phyloP scores from a whole-genome alignment of 2,797 vertebrate genomes.

The Parotocinclus haroldoi region DNA sequence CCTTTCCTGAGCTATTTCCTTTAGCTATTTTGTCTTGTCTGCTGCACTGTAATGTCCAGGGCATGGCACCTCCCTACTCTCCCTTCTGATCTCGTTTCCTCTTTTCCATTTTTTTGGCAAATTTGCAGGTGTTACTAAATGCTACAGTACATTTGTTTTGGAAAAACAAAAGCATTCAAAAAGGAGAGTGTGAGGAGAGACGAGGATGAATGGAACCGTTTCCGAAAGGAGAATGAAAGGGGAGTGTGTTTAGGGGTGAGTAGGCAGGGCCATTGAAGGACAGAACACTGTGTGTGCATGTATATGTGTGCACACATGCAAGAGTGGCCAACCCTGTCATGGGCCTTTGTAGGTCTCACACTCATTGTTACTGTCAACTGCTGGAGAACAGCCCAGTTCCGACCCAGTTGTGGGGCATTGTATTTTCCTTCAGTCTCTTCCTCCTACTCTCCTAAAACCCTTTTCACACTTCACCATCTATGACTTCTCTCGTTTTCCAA shows the following conservation, averaged over 20 bases:
- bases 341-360: constrained; percentile 17
- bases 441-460: constrained; percentile 6
- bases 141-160: constrained; percentile 60
- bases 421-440: constrained; percentile 11
- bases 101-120: constrained; percentile 58
- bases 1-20: constrained; percentile 50
- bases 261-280: constrained; percentile 38
- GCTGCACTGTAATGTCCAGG: constrained; percentile 9
- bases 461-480: constrained; percentile 28
- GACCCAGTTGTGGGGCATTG: constrained; percentile 26
- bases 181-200: constrained; percentile 56
- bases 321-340: constrained; percentile 35
- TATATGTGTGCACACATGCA: constrained; percentile 33
- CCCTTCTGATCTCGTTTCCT: constrained; percentile 39
- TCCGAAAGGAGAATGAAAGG: constrained; percentile 33
- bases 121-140: constrained; percentile 69
- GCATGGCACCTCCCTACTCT: background rate
- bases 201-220: constrained; percentile 52
- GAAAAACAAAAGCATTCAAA: constrained; percentile 64
- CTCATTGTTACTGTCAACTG: constrained; percentile 24
- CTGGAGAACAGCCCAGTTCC: constrained; percentile 26
- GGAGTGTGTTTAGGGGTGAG: constrained; percentile 33
- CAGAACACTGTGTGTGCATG: constrained; percentile 11
- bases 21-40: constrained; percentile 34
- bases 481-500: constrained; percentile 20